phyloP scores from a whole-genome alignment of 2,888 invertebrate species.

The Drosophila rellima region DNA sequence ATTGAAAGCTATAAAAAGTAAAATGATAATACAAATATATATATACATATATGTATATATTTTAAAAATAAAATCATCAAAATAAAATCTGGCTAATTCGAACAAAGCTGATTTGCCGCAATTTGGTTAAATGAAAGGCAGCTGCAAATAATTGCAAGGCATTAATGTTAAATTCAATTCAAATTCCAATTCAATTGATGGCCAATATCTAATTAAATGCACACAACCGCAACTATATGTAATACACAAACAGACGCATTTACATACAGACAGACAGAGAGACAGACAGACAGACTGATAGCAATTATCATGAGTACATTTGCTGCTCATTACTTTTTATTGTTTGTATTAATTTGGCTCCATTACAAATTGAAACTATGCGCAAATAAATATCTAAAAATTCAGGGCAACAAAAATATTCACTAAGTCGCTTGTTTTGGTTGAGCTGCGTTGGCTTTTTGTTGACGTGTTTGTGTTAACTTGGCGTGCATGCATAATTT shows the following conservation, averaged over 20 bases:
- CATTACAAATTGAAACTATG: conserved; percentile 49
- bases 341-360: conserved; percentile 53
- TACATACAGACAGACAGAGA: background rate
- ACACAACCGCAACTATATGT: conserved; percentile 53
- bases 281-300: conserved; percentile 22
- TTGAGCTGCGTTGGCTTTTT: conserved; percentile 31
- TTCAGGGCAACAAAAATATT: background rate
- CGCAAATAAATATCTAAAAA: background rate
- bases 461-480: conserved; percentile 63
- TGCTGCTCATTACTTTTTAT: conserved; percentile 33
- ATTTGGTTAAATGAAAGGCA: conserved; percentile 57
- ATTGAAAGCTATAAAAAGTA: conserved; percentile 6
- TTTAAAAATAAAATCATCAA: conserved; percentile 22
- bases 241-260: conserved; percentile 5
- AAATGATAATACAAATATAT: conserved; percentile 7
- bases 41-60: conserved; percentile 20
- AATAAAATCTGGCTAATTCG: conserved; percentile 66
- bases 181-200: conserved; percentile 65
- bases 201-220: conserved; percentile 74
- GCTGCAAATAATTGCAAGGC: conserved; percentile 64
- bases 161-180: conserved; percentile 55
- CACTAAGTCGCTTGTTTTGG: conserved; percentile 4
- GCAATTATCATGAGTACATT: conserved; percentile 55
- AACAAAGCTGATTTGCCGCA: conserved; percentile 69
- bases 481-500: conserved; percentile 62